A percentile compares a stretch with the other conserved stretches of the same genome.
phyloP scores from a whole-genome alignment of 1,140 invertebrate species.

The Drosophila triauraria region DNA sequence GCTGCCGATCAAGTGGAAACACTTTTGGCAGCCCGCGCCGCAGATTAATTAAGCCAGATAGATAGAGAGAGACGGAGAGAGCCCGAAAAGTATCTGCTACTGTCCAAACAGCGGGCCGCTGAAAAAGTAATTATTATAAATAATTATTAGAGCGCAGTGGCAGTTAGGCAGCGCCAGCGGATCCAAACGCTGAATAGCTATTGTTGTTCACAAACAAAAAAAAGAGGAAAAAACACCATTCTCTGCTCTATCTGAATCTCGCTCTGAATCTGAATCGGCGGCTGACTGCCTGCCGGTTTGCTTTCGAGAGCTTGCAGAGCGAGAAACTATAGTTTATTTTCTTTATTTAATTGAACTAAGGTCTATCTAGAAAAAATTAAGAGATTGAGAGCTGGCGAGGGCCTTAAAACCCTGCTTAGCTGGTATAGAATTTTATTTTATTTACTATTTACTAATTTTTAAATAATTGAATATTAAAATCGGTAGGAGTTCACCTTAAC shows the following conservation, averaged over 20 bases:
- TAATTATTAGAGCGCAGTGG: conserved; percentile 81
- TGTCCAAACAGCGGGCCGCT: conserved; percentile 69
- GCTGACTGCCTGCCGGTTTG: conserved; percentile 23
- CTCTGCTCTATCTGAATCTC: conserved; percentile 48
- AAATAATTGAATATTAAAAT: too few relatives aligned
- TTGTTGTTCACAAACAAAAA: conserved; percentile 33
- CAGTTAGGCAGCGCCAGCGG: conserved; percentile 57
- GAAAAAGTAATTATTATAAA: conserved; percentile 79
- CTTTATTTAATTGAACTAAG: neutral
- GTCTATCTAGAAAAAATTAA: neutral
- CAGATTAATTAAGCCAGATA: conserved; percentile 71
- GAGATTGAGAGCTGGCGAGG: too few relatives aligned
- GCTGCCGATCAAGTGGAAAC: conserved; percentile 62
- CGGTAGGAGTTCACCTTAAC: too few relatives aligned
- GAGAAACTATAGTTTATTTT: neutral
- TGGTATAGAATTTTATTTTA: too few relatives aligned
- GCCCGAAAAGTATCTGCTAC: conserved; percentile 53
- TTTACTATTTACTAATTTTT: too few relatives aligned
- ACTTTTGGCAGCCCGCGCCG: conserved; percentile 39
- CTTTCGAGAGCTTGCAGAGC: conserved; percentile 21
- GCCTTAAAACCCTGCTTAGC: too few relatives aligned
- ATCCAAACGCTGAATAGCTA: conserved; percentile 57
- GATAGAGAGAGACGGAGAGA: conserved; percentile 13
- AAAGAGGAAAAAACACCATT: conserved; percentile 25
- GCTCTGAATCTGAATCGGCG: conserved; percentile 38